Conservation (phyloP, 2,797 vertebrate species). For the Cottoperca gobio region DNA sequence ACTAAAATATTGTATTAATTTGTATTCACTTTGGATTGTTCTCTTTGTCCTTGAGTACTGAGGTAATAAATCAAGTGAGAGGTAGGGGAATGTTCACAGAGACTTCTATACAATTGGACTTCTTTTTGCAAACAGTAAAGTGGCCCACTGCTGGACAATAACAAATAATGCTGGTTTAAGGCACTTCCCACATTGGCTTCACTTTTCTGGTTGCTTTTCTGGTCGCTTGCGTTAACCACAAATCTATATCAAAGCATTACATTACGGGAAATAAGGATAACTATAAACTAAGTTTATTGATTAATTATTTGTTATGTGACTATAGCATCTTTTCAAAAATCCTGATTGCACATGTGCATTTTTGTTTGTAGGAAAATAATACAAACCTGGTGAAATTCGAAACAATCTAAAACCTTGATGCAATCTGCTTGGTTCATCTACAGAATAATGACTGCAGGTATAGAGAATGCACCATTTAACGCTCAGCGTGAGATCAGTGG, state of each 20-base stretch:
- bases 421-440: slow-evolving; percentile 1
- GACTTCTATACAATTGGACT: no score
- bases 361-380: not conserved
- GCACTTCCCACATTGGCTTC: no score
- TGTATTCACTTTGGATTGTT: no score
- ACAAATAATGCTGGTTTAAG: no score
- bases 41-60: no score
- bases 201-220: no score
- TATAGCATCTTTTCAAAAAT: not conserved
- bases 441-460: slow-evolving; percentile 22
- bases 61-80: no score
- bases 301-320: not conserved
- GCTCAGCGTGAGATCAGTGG: slow-evolving; percentile 31
- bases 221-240: not conserved
- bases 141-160: no score
- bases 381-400: not conserved
- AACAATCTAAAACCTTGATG: not conserved
- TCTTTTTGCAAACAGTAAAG: no score
- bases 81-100: no score
- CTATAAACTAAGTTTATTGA: not conserved
- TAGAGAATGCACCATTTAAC: slow-evolving; percentile 1
- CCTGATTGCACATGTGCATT: not conserved
- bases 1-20: no score
- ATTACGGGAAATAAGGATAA: not conserved
- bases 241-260: not conserved